These are phyloP conservation scores for Tetrax tetrax DNA, from an alignment of 2,113 vertebrate genomes.

Conservation along the genomic window DNA sequence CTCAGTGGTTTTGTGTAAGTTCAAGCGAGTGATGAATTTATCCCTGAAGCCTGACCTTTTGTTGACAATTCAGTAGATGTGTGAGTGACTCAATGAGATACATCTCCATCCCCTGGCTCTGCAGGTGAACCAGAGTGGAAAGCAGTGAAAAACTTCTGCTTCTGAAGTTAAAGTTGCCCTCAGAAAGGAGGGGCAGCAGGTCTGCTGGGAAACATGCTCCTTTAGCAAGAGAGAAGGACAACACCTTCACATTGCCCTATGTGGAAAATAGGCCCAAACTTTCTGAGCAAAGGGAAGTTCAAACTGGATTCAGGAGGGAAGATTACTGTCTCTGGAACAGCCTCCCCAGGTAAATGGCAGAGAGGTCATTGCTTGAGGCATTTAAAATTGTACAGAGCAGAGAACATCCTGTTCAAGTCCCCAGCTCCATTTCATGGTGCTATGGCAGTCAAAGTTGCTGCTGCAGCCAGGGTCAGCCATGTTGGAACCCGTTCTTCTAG, in stretches of 20 bases:
- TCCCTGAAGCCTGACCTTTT: background rate
- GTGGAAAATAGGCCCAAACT: background rate
- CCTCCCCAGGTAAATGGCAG: background rate
- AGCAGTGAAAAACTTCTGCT: background rate
- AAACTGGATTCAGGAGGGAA: background rate
- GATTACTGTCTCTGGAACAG: background rate
- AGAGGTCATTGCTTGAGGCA: background rate
- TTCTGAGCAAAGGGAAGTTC: background rate
- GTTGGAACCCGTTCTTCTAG: background rate
- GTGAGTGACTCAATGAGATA: background rate
- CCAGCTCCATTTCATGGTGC: background rate
- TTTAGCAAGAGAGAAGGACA: background rate
- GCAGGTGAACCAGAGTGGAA: constrained; percentile 1
- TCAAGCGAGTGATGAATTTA: background rate
- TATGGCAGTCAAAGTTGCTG: background rate
- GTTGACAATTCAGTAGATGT: background rate
- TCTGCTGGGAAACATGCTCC: background rate
- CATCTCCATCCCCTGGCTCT: background rate
- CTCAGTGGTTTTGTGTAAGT: background rate
- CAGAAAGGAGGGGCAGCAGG: background rate
- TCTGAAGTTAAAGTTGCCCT: background rate
- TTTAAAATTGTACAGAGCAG: background rate
- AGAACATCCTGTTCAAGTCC: background rate
- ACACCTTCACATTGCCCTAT: background rate
- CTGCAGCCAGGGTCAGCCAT: background rate